A percentile compares a stretch with the other conserved stretches of the same genome.
Evolutionary conservation across 1,140 invertebrate species (phyloP).

Genomic region (Megalopta genalis): DNA sequence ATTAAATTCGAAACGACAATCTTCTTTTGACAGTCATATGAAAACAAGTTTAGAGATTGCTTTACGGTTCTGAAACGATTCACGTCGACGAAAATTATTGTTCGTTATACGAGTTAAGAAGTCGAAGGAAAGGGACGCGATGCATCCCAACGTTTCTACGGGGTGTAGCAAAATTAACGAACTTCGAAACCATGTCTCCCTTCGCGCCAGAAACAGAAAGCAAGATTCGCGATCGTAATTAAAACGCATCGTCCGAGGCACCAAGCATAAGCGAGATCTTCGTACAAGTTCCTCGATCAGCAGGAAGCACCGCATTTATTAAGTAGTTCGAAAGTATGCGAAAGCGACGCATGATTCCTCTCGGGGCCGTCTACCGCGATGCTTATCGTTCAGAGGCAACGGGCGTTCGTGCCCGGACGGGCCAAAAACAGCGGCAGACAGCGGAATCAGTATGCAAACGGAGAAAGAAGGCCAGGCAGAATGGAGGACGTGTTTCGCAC

Average conservation of each 20-base stretch:
- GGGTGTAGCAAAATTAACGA: too few species aligned
- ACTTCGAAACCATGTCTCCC: too few species aligned
- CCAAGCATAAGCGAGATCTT: too few species aligned
- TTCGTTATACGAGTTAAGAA: too few species aligned
- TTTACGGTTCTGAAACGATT: too few species aligned
- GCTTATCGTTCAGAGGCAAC: conserved; percentile 57
- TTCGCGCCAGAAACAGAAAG: too few species aligned
- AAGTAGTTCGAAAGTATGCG: conserved; percentile 31
- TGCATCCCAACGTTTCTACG: conserved; percentile 10
- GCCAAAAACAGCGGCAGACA: conserved; percentile 15
- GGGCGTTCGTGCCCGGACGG: neutral
- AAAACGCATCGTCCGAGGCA: too few species aligned
- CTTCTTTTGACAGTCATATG: too few species aligned
- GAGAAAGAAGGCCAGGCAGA: conserved; percentile 5
- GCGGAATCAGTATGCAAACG: conserved; percentile 15
- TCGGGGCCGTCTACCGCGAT: conserved; percentile 30
- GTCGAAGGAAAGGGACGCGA: conserved; percentile 10
- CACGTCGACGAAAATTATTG: too few species aligned
- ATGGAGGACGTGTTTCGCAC: conserved; percentile 61
- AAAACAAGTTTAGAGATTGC: too few species aligned
- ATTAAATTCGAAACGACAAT: too few species aligned
- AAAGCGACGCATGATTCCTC: conserved; percentile 1
- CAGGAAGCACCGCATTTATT: conserved; percentile 37
- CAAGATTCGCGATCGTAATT: too few species aligned
- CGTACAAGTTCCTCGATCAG: conserved; percentile 8